Conservation (phyloP, 2,797 vertebrate species). For the Dicrostonyx torquatus region DNA sequence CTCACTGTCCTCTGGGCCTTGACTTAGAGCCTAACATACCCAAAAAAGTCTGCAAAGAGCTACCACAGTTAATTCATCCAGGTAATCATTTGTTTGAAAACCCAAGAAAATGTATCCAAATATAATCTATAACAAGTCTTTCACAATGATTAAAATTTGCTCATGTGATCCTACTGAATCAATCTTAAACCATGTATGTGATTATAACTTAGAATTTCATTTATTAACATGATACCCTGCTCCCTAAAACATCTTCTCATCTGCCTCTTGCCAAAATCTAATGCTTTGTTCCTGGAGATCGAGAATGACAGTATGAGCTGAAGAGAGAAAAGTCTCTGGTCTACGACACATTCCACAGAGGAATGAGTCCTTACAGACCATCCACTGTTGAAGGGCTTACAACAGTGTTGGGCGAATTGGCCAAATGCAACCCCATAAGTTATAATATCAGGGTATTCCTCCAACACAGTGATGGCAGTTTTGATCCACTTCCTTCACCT, state of each 20-base stretch:
- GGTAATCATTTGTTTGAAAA: not conserved
- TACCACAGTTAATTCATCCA: accelerated
- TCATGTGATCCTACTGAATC: not conserved
- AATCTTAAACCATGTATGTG: not conserved
- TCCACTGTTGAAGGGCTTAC: not conserved
- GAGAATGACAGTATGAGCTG: not conserved
- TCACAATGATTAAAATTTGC: not conserved
- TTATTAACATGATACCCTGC: not conserved
- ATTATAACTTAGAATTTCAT: not conserved
- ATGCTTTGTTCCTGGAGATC: not conserved
- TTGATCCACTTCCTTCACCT: accelerated
- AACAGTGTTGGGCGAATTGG: not conserved
- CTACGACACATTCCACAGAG: not conserved
- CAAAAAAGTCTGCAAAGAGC: not conserved
- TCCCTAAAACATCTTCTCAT: not conserved
- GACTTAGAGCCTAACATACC: too few species aligned
- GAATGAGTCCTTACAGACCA: not conserved
- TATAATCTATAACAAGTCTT: not conserved
- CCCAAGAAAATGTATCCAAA: not conserved
- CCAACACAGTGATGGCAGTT: accelerated
- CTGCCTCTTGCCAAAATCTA: not conserved
- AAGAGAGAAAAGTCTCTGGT: not conserved
- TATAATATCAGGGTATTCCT: too few species aligned
- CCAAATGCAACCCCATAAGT: not conserved
- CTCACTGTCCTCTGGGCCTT: too few species aligned